phyloP scores from a whole-genome alignment of 2,113 vertebrate genomes.

The Centropus bengalensis region DNA sequence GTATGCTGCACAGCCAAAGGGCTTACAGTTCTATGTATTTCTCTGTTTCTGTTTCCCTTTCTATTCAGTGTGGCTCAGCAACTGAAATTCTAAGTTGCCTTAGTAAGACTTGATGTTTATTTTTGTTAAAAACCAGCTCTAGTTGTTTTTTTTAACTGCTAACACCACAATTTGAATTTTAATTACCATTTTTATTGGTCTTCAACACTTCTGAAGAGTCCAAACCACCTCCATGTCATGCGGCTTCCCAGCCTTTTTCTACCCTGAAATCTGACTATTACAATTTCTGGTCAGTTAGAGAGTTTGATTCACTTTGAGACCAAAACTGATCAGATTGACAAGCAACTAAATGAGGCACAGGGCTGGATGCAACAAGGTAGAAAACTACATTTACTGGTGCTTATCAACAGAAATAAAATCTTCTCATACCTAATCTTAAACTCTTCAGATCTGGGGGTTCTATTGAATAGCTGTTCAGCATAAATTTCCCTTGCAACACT shows the following conservation, averaged over 20 bases:
- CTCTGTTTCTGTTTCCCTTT: background rate
- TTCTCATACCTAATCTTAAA: background rate
- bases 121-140: background rate
- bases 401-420: background rate
- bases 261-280: background rate
- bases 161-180: background rate
- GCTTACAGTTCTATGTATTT: background rate
- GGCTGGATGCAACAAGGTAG: background rate
- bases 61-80: background rate
- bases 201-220: background rate
- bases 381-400: background rate
- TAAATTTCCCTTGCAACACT: background rate
- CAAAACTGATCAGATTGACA: background rate
- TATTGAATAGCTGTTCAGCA: background rate
- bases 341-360: background rate
- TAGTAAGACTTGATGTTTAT: background rate
- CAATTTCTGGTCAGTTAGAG: background rate
- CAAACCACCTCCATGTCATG: background rate
- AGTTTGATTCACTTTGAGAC: background rate
- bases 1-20: background rate
- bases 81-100: background rate
- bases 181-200: background rate
- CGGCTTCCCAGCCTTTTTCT: background rate
- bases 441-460: background rate
- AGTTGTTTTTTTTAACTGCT: background rate